Percentiles rank a stretch among this genome's conserved stretches.
Conservation (phyloP, 2,888 invertebrate species). For the Neuroscelio doddi region DNA sequence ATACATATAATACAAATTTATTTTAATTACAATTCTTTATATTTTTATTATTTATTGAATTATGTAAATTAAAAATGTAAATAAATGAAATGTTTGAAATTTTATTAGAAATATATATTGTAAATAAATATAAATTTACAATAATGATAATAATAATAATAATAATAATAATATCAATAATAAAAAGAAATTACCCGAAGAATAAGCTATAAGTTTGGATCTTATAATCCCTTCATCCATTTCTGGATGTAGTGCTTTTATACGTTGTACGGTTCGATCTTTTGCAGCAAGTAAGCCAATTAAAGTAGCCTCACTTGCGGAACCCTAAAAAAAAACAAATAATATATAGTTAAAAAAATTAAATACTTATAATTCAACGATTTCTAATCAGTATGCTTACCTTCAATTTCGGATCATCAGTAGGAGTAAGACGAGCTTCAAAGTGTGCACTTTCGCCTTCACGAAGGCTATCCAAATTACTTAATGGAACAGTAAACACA, state of each 20-base stretch:
- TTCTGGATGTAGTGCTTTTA: conserved; percentile 75
- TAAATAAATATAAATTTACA: no score
- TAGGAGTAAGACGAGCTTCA: conserved; percentile 90
- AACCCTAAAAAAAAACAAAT: conserved; percentile 78
- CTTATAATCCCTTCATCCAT: conserved; percentile 78
- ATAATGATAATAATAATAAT: no score
- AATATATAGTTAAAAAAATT: conserved; percentile 3
- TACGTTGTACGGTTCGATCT: conserved; percentile 78
- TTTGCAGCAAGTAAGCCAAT: conserved; percentile 87
- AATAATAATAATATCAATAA: no score
- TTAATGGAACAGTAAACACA: conserved; percentile 90
- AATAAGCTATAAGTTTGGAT: conserved; percentile 85
- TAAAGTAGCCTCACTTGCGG: conserved; percentile 92
- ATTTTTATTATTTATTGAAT: no score
- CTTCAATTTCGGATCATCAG: conserved; percentile 91
- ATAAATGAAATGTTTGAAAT: no score
- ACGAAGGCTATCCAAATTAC: conserved; percentile 88
- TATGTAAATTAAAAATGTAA: no score
- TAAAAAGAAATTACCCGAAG: conserved; percentile 72
- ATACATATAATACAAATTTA: no score
- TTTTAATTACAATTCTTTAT: no score
- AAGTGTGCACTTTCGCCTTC: conserved; percentile 95
- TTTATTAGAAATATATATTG: no score
- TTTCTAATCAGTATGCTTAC: conserved; percentile 70
- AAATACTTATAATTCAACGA: conserved; percentile 14